Conservation (phyloP, 2,113 vertebrate species). For the Ictalurus furcatus region DNA sequence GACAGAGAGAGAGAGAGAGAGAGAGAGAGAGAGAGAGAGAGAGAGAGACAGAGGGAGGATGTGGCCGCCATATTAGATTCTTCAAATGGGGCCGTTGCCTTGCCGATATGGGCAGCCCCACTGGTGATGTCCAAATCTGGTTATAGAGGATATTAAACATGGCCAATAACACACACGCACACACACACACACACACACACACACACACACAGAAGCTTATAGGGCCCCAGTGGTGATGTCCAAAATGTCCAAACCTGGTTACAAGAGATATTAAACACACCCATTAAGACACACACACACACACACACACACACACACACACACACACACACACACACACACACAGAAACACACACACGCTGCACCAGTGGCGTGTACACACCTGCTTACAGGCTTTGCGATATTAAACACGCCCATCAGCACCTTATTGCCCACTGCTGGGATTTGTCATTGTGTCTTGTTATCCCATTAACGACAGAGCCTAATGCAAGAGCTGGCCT, state of each 20-base stretch:
- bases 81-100: conserved; percentile 75
- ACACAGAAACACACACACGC: conserved; percentile 42
- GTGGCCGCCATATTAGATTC: conserved; percentile 89
- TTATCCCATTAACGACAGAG: conserved; percentile 95
- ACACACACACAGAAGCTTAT: conserved; percentile 32
- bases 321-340: conserved; percentile 36
- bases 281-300: conserved; percentile 49
- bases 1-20: no score
- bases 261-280: conserved; percentile 61
- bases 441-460: conserved; percentile 99
- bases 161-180: conserved; percentile 53
- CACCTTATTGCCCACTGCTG: conserved; percentile 99
- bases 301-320: conserved; percentile 20
- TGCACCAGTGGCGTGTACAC: conserved; percentile 42
- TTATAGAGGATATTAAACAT: conserved; percentile 66
- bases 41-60: neutral
- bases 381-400: conserved; percentile 89
- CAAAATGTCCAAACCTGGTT: conserved; percentile 78
- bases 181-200: conserved; percentile 38
- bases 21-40: neutral
- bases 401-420: conserved; percentile 99
- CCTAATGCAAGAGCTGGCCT: conserved; percentile 85
- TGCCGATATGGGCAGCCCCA: conserved; percentile 87
- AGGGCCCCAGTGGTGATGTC: conserved; percentile 88
- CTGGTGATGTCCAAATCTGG: conserved; percentile 77